Evolutionary conservation across 2,888 invertebrate genomes (phyloP).

Genomic region (Myathropa florea): DNA sequence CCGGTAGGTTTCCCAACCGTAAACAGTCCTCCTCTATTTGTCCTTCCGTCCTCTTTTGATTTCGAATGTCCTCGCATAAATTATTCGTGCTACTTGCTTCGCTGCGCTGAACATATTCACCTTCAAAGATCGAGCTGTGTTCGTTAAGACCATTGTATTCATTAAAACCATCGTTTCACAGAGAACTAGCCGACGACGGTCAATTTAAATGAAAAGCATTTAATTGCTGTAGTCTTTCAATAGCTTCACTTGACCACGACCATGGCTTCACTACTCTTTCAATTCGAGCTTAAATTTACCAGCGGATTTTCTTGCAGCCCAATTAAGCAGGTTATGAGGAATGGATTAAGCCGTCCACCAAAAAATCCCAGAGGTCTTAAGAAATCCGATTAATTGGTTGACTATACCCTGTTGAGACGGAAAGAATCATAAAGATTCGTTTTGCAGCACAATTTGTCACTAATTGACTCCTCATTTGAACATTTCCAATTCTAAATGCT

Average conservation of each 20-base stretch:
- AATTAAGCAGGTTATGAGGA: background rate
- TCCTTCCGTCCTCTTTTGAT: too few relatives aligned
- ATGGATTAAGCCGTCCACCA: background rate
- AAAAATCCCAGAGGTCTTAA: background rate
- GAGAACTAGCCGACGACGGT: too few relatives aligned
- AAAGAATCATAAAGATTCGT: background rate
- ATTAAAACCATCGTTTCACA: too few relatives aligned
- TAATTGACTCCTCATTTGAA: background rate
- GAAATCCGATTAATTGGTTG: background rate
- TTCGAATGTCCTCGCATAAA: too few relatives aligned
- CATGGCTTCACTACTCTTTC: background rate
- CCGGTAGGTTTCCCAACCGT: too few relatives aligned
- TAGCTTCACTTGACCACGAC: background rate
- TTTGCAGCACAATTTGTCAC: background rate
- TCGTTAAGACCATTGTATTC: too few relatives aligned
- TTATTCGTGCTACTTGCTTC: too few relatives aligned
- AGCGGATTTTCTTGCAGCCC: background rate
- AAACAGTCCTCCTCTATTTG: too few relatives aligned
- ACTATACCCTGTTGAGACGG: background rate
- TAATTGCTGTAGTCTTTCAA: too few relatives aligned
- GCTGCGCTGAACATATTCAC: too few relatives aligned
- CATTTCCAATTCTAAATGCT: background rate
- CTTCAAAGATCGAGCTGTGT: too few relatives aligned
- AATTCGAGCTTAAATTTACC: background rate
- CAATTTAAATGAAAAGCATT: too few relatives aligned